phyloP scores from a whole-genome alignment of 2,888 invertebrate species.

The Flexamia atlantica region DNA sequence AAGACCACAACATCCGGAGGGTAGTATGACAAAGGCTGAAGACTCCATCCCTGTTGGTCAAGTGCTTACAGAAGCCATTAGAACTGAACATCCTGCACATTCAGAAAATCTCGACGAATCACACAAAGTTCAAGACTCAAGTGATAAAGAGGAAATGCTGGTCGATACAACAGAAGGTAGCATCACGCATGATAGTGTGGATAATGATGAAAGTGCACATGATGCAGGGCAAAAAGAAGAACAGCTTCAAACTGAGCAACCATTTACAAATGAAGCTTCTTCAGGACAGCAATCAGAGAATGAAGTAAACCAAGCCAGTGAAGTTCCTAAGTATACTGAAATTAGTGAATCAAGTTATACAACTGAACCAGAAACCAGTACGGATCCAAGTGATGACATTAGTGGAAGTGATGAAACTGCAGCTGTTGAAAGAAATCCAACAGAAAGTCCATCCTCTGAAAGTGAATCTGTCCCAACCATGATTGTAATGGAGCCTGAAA shows the following conservation, averaged over 20 bases:
- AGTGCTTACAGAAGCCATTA: not conserved
- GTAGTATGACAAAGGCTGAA: slow-evolving; percentile 53
- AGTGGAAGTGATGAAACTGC: not conserved
- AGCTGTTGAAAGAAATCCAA: slow-evolving; percentile 5
- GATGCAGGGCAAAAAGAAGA: too few relatives aligned
- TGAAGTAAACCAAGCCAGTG: not conserved
- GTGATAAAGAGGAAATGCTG: not conserved
- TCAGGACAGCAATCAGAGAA: not conserved
- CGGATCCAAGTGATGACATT: not conserved
- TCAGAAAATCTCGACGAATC: not conserved
- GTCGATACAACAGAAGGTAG: not conserved
- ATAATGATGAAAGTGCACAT: not conserved
- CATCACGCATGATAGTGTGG: slow-evolving; percentile 9
- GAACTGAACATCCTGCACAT: not conserved
- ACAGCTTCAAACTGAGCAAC: slow-evolving; percentile 11
- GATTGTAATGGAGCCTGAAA: slow-evolving; percentile 9
- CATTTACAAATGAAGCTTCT: slow-evolving; percentile 1
- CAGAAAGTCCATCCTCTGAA: slow-evolving; percentile 61
- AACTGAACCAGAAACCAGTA: not conserved
- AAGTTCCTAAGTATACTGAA: slow-evolving; percentile 7
- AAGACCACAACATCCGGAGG: slow-evolving; percentile 37
- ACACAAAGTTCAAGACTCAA: not conserved
- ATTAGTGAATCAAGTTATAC: not conserved
- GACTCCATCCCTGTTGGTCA: slow-evolving; percentile 41
- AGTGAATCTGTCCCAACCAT: slow-evolving; percentile 61